Evolutionary conservation across 2,888 invertebrate genomes (phyloP), one percentile per base, ranked within the genome.

Genomic region (Troides oblongomaculatus): DNA sequence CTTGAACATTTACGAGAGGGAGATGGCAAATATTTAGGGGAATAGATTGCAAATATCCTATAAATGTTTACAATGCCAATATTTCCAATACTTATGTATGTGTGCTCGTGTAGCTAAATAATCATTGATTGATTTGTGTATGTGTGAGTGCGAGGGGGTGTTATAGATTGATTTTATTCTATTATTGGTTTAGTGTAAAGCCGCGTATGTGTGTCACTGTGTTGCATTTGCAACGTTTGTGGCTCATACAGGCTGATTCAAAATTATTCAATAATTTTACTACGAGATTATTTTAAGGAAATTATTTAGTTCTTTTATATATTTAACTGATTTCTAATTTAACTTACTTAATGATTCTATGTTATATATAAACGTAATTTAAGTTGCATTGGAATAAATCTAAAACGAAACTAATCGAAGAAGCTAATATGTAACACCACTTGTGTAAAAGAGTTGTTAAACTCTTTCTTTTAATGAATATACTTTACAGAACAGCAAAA

Each of bases 161-260:
- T 87, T 87, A 88, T 89, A 84, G 90, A 92, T 92, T 91, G 91
- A 90, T 91, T 92, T 90, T 85, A 88, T 91, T 90, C 84, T 88
- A 91, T 91, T 92, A 91, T 92, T 91, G 92, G 91, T 91, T 92
- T 92, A 91, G 88, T 87, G 84, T 89, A 89, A 89, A 92, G 90
- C 92, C 91, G 77, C 92, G 90, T 91, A 90, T 92, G 87, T 92
- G 88, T 92, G 90, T 92, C 92, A 91, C 85, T 91, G 91, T 90
- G 90, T 81, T 90, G 87, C 80, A 84, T 84, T 85, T 80, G 76
- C 78, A 78, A 82, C 50, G 12, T 50, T 80, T 83, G 82, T 77
- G 78, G 67, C 72, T 78, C 83, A 87, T 85, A 92, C 77, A 85
- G 88, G 82, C 0, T 77, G 89, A 62, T 60, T 21, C 25, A 23